Percentiles rank a stretch among this genome's conserved stretches.
phyloP scores from a whole-genome alignment of 2,888 invertebrate species.

The Oligia latruncula region DNA sequence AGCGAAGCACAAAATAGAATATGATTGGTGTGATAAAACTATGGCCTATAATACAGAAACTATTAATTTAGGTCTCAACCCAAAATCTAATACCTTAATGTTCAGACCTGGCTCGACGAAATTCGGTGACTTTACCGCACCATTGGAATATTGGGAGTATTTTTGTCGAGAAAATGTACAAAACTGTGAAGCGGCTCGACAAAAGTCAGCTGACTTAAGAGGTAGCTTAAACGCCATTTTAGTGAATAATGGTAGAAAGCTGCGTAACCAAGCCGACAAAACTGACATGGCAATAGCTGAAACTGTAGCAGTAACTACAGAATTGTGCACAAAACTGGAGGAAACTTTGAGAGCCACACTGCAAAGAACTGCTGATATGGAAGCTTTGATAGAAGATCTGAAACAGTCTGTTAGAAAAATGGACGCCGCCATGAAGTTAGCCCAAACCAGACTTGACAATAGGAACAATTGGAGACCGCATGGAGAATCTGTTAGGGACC shows the following conservation, averaged over 20 bases:
- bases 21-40: slow-evolving; percentile 97
- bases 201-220: slow-evolving; percentile 93
- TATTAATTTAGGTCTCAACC: slow-evolving; percentile 92
- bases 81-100: slow-evolving; percentile 92
- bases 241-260: slow-evolving; percentile 94
- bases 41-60: slow-evolving; percentile 95
- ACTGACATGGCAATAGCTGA: slow-evolving; percentile 94
- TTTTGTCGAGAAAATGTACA: slow-evolving; percentile 94
- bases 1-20: slow-evolving; percentile 95
- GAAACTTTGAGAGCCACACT: slow-evolving; percentile 92
- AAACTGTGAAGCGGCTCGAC: slow-evolving; percentile 93
- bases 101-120: slow-evolving; percentile 95
- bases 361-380: slow-evolving; percentile 94
- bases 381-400: slow-evolving; percentile 93
- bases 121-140: slow-evolving; percentile 93
- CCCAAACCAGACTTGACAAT: slow-evolving; percentile 96
- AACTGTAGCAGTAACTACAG: slow-evolving; percentile 94
- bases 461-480: slow-evolving; percentile 93
- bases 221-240: slow-evolving; percentile 93
- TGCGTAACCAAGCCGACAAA: slow-evolving; percentile 95
- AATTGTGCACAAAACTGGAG: slow-evolving; percentile 93
- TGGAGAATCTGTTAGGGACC: slow-evolving; percentile 96
- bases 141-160: slow-evolving; percentile 95
- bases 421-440: slow-evolving; percentile 96
- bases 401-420: slow-evolving; percentile 93